Evolutionary conservation across 2,797 vertebrate genomes (phyloP), one percentile per base, ranked within the genome.

Genomic region (Microhierax caerulescens): DNA sequence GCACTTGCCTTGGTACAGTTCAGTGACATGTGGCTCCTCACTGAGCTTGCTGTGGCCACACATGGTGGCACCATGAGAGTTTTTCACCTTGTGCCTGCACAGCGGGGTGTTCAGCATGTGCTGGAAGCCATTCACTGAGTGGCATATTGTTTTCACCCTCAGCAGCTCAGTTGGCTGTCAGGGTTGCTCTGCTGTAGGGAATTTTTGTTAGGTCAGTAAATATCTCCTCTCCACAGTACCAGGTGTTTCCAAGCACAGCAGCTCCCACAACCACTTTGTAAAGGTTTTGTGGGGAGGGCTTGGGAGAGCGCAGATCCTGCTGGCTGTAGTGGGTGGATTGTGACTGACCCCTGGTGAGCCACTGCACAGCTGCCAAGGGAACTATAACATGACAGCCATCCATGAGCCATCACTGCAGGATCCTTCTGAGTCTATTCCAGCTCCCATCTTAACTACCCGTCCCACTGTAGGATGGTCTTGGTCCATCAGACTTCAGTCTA

Each of bases 11-110:
- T 50, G 69, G 50, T 57, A 12, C 19, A 32, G 17, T 45, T 85
- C 16, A 51, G 27, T 9, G 39, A 39, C 61, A 39, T 0, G 0
- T 18, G 59, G 51, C 87, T 95, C 51, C 81, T 79, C 0, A 1
- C 54, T 70, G 48, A 78, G 28, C 59, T 77, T 84, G 36, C 60
- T 72, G 47, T 2, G 13, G 50, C 36, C 5, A 1, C 25, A 43
- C 10, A 1, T 12, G 51, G 13, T 53, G 65, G 28, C 48, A 77
- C 10, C 36, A 47, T 24, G 30, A n/a, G 37, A n/a, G 23, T 9
- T 83, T 63, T 64, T 63, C 1, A 3, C 51, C 11, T 53, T 39
- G 15, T 47, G 30, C 22, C 3, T 28, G 16, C 36, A 39, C 32
- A 18, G 41, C 1, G 6, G 36, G 8, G 36, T 37, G 11, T 64